These are phyloP conservation scores for Enteromius viviparus DNA, from an alignment of 2,797 vertebrate genomes.

Conservation along the genomic window DNA sequence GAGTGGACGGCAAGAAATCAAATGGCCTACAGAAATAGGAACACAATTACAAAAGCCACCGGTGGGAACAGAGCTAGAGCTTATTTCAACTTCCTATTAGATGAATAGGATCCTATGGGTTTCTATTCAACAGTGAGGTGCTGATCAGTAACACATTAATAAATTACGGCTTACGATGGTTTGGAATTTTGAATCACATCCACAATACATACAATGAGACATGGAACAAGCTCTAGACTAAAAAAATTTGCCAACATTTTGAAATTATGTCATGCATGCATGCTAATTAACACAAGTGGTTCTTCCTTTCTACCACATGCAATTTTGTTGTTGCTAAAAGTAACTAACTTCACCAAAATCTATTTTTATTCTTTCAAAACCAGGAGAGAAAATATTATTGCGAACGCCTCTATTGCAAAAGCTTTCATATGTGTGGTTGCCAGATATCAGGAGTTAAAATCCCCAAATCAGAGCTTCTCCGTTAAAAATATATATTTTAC, in stretches of 20 bases:
- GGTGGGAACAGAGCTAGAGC: background rate
- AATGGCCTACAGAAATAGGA: constrained; percentile 12
- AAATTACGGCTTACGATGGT: background rate
- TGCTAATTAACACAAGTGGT: background rate
- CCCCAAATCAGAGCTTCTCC: background rate
- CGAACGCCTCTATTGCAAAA: background rate
- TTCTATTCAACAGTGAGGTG: background rate
- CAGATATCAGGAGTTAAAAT: background rate
- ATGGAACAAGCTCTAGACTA: background rate
- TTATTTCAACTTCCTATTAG: background rate
- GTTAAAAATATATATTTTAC: background rate
- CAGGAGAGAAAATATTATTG: background rate
- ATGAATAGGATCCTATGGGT: background rate
- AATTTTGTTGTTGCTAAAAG: too few relatives aligned
- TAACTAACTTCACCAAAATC: background rate
- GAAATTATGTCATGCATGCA: background rate
- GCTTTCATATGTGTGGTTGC: background rate
- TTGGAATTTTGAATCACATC: background rate
- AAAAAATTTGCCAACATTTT: background rate
- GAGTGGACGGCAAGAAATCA: constrained; percentile 19
- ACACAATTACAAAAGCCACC: background rate
- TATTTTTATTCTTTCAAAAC: background rate
- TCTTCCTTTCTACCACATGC: too few relatives aligned
- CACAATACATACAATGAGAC: background rate
- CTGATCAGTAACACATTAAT: background rate